A percentile compares a stretch with the other conserved stretches of the same genome.
Evolutionary conservation across 2,797 vertebrate species (phyloP).

Genomic region (Acipenser oxyrinchus): DNA sequence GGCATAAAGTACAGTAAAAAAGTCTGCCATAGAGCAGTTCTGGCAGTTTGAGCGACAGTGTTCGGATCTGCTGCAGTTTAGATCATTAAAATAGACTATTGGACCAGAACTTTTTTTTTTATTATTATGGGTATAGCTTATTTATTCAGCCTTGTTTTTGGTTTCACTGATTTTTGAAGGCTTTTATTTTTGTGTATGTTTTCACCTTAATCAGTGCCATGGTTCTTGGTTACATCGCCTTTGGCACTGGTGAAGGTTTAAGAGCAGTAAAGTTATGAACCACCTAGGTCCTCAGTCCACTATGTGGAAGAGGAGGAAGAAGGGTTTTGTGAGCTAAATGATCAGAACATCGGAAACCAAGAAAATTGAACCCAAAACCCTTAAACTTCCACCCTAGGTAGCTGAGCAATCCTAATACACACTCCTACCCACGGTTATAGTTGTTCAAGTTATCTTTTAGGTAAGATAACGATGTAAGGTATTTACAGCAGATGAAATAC

Average conservation of each 20-base stretch:
- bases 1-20: too few relatives aligned
- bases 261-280: slow-evolving; percentile 69
- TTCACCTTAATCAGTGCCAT: slow-evolving; percentile 52
- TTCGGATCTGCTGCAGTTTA: too few relatives aligned
- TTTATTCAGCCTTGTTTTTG: slow-evolving; percentile 22
- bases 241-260: slow-evolving; percentile 60
- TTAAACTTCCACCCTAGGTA: slow-evolving; percentile 74
- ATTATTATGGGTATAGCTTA: too few relatives aligned
- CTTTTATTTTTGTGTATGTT: slow-evolving; percentile 54
- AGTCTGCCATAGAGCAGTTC: too few relatives aligned
- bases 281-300: slow-evolving; percentile 82
- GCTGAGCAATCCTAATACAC: slow-evolving; percentile 68
- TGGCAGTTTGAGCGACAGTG: too few relatives aligned
- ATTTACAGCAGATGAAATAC: too few relatives aligned
- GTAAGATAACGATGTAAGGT: too few relatives aligned
- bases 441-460: slow-evolving; percentile 30
- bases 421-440: slow-evolving; percentile 74
- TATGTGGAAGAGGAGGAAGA: slow-evolving; percentile 81
- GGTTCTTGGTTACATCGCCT: slow-evolving; percentile 37
- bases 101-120: too few relatives aligned
- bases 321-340: slow-evolving; percentile 66
- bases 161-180: slow-evolving; percentile 29
- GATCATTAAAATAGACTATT: too few relatives aligned
- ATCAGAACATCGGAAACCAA: slow-evolving; percentile 60
- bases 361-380: slow-evolving; percentile 71